phyloP scores from a whole-genome alignment of 2,888 invertebrate species.

The Lacanobia oleracea region DNA sequence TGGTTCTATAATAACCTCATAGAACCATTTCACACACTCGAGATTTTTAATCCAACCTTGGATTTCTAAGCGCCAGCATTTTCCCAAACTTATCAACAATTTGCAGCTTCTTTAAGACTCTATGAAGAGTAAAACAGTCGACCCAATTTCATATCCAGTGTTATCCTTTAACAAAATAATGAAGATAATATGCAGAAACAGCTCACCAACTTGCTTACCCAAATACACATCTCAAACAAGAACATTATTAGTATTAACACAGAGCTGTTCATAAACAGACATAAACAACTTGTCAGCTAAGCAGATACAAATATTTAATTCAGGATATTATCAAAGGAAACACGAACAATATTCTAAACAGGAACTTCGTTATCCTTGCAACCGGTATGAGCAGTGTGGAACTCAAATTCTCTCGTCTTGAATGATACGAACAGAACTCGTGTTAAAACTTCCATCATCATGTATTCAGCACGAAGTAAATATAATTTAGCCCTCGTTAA shows the following conservation, averaged over 20 bases:
- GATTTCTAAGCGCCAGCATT: not conserved
- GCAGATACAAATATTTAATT: constrained; percentile 61
- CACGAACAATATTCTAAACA: constrained; percentile 64
- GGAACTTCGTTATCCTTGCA: constrained; percentile 71
- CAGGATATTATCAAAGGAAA: constrained; percentile 64
- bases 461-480: constrained; percentile 78
- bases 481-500: constrained; percentile 83
- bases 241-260: constrained; percentile 48
- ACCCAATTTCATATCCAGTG: not conserved
- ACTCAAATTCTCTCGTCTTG: constrained; percentile 63
- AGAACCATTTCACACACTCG: not conserved
- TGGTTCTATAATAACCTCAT: too few relatives aligned
- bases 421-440: constrained; percentile 62
- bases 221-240: constrained; percentile 36
- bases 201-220: constrained; percentile 21
- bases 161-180: constrained; percentile 23
- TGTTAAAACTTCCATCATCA: constrained; percentile 70
- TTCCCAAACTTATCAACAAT: not conserved
- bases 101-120: not conserved
- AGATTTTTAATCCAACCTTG: not conserved
- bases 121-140: not conserved
- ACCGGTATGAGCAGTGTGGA: constrained; percentile 66
- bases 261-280: constrained; percentile 48
- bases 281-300: constrained; percentile 57
- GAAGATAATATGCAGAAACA: constrained; percentile 21